Evolutionary conservation across 2,888 invertebrate species (phyloP).

Genomic region (Aphodius granarius): DNA sequence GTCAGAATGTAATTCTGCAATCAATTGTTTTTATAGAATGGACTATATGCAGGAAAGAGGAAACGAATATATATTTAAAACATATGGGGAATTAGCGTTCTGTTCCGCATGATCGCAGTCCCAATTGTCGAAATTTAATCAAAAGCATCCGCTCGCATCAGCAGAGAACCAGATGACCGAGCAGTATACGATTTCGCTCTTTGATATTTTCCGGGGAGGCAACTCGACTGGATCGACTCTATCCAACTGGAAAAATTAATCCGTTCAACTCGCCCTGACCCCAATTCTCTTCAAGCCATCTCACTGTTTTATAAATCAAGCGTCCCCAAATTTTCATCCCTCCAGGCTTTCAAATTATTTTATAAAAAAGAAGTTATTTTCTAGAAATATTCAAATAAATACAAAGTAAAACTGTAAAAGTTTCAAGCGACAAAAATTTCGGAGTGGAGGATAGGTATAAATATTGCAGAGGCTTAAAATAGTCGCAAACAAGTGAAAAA

Average conservation of each 20-base stretch:
- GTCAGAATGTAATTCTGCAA: no score
- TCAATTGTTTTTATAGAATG: neutral
- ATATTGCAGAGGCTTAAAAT: neutral
- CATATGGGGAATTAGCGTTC: slow-evolving; percentile 14
- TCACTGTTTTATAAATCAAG: neutral
- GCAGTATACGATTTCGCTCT: neutral
- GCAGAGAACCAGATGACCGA: neutral
- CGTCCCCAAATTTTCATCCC: neutral
- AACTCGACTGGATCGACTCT: slow-evolving; percentile 1
- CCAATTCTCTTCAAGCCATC: neutral
- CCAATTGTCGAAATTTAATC: slow-evolving; percentile 22
- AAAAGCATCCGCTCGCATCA: neutral
- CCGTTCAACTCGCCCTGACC: neutral
- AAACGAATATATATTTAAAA: slow-evolving; percentile 5
- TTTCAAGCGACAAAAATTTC: no score
- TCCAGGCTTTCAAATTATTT: neutral
- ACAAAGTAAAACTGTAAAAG: neutral
- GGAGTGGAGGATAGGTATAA: no score
- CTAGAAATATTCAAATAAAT: no score
- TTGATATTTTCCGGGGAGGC: slow-evolving; percentile 12
- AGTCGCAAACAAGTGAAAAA: neutral
- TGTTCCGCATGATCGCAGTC: slow-evolving; percentile 18
- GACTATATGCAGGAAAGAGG: neutral
- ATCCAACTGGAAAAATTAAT: slow-evolving; percentile 15
- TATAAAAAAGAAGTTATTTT: no score